Base-by-base conservation (phyloP, 2,797 vertebrate genomes). In the Anguilla megastoma region DNA sequence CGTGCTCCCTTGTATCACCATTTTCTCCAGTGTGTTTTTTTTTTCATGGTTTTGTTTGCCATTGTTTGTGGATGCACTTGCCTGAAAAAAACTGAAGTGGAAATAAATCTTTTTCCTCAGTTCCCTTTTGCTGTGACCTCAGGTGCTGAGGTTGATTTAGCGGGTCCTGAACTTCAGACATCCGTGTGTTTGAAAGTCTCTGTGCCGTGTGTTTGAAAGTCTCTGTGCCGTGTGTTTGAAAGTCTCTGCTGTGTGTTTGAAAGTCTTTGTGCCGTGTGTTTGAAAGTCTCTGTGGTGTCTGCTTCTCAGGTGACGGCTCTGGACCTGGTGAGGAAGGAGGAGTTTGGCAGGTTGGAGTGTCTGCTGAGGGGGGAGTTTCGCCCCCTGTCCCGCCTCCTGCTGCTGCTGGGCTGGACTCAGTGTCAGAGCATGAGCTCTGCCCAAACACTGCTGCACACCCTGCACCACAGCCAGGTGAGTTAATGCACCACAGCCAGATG, bases 341-440 rank as follows among this genome's bases (percentile, higher is more conserved):
- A 99, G 88, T 99, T 98, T 87, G 92, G 91, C 0, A 93, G 93
- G 89, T 95, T 99, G 88, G 95, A 92, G 88, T 90, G 89, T 52
- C 94, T 99, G 18, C 91, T 99, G 85, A 95, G 89, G 86, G 93
- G 93, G 90, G 98, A 99, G 94, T 99, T 99, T 90, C 96, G 92
- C 89, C 97, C 98, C 1, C 94, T 99, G 88, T 96, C 97, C 36
- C 97, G 97, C 18, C 97, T 99, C 60, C 94, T 99, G n/a, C 91
- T 98, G 86, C 96, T 99, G 80, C 95, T 99, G 84, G 98, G 98
- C 87, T 99, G 99, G 99, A 97, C 95, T 88, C 97, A 98, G 83
- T 99, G 98, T 91, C 96, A 95, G 92, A 98, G 97, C 85, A 93
- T 98, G 50, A 95, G 93, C 69, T 97, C 98, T 0, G 98, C 98